Conservation (phyloP, 2,888 invertebrate genomes). For the Dynastes hyllus region DNA sequence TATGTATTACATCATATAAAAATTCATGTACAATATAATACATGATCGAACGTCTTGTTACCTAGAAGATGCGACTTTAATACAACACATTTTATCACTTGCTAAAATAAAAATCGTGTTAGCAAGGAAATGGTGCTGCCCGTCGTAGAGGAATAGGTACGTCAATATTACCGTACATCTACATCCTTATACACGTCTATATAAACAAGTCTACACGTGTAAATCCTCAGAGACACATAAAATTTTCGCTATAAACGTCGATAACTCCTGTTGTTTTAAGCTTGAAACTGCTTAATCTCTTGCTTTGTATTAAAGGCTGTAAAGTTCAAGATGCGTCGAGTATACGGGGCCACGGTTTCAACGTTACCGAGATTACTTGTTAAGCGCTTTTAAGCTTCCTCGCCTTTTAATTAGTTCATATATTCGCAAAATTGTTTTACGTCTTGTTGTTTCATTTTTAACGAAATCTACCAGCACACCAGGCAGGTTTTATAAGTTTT, state of each 20-base stretch:
- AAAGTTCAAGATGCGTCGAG: conserved; percentile 50
- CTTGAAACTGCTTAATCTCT: conserved; percentile 53
- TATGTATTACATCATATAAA: too few relatives aligned
- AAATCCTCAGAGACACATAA: conserved; percentile 53
- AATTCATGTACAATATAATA: too few relatives aligned
- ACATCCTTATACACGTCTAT: conserved; percentile 32
- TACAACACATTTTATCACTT: conserved; percentile 52
- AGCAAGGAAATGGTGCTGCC: conserved; percentile 36
- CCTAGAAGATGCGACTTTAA: conserved; percentile 49
- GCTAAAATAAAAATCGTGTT: conserved; percentile 53
- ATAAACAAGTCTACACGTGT: conserved; percentile 50
- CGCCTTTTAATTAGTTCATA: conserved; percentile 48
- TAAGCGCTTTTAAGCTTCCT: conserved; percentile 41
- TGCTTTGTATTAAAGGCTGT: conserved; percentile 51
- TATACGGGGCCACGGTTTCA: conserved; percentile 13
- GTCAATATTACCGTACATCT: conserved; percentile 44
- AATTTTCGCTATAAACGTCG: conserved; percentile 54
- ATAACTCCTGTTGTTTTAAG: conserved; percentile 54
- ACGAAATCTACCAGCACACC: not conserved
- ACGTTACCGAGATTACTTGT: conserved; percentile 47
- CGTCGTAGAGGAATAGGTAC: conserved; percentile 29
- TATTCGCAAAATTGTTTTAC: conserved; percentile 26
- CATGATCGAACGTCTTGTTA: not conserved
- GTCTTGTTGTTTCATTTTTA: conserved; percentile 1
- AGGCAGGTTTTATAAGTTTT: too few relatives aligned